Evolutionary conservation across 2,888 invertebrate species (phyloP).

Genomic region (Periphyllus acericola): DNA sequence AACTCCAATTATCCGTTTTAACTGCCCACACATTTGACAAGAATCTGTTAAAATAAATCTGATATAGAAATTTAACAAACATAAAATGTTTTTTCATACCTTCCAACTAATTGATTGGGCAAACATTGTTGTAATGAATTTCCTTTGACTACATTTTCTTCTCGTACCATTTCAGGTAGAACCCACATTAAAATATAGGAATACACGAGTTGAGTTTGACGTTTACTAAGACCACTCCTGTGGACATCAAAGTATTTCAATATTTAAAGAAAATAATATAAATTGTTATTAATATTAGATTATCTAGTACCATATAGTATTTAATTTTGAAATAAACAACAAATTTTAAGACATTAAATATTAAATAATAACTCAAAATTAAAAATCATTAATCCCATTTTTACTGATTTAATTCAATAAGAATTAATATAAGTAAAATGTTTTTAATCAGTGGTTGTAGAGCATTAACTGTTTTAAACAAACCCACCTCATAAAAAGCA

Average conservation of each 20-base stretch:
- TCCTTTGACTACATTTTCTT: slow-evolving; percentile 51
- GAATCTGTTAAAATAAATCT: slow-evolving; percentile 32
- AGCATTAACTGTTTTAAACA: too few relatives aligned
- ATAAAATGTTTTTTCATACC: slow-evolving; percentile 11
- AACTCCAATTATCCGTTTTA: slow-evolving; percentile 52
- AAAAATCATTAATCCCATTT: background rate
- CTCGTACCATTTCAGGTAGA: slow-evolving; percentile 32
- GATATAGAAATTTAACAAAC: background rate
- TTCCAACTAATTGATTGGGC: slow-evolving; percentile 55
- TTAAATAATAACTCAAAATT: background rate
- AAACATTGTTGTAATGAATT: slow-evolving; percentile 53
- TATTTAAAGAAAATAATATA: too few relatives aligned
- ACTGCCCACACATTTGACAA: slow-evolving; percentile 55
- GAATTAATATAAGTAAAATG: too few relatives aligned
- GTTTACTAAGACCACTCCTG: slow-evolving; percentile 55
- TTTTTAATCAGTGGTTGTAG: too few relatives aligned
- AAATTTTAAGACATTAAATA: background rate
- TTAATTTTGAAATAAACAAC: background rate
- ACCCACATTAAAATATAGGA: slow-evolving; percentile 60
- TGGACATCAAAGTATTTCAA: background rate
- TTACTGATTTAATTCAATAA: too few relatives aligned
- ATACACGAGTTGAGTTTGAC: slow-evolving; percentile 54
- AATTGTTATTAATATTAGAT: background rate
- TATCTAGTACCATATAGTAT: background rate
- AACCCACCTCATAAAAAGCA: background rate